Percentiles rank a stretch among this genome's conserved stretches.
These are phyloP conservation scores for Isaurus tuberculatus DNA, from an alignment of 92 coral and sea anemone genomes.

Conservation along the genomic window DNA sequence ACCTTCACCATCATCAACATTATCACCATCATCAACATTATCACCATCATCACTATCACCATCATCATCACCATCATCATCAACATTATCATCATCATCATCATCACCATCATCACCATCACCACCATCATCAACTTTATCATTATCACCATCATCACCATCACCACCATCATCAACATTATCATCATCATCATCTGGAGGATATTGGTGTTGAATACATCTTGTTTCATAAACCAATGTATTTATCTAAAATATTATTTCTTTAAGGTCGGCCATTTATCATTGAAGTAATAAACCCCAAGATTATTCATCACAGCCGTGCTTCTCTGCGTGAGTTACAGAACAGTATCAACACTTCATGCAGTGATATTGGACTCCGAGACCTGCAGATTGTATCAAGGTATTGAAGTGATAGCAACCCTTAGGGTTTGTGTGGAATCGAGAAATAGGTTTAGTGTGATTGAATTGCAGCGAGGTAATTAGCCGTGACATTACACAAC, in stretches of 20 bases:
- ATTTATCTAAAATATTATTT: neutral
- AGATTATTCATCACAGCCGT: slow-evolving; percentile 61
- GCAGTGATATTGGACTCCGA: slow-evolving; percentile 72
- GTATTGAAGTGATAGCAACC: slow-evolving; percentile 47
- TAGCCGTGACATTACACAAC: too few relatives aligned
- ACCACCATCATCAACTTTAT: too few relatives aligned
- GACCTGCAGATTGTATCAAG: slow-evolving; percentile 88
- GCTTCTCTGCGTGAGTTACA: slow-evolving; percentile 68
- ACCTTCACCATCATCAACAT: too few relatives aligned
- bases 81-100: too few relatives aligned
- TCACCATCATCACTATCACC: too few relatives aligned
- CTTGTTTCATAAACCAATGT: neutral
- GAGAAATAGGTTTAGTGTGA: neutral
- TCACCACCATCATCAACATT: too few relatives aligned
- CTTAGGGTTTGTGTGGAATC: neutral
- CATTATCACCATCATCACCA: too few relatives aligned
- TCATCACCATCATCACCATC: too few relatives aligned
- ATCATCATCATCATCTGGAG: too few relatives aligned
- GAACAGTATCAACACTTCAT: slow-evolving; percentile 76
- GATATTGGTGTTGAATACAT: neutral
- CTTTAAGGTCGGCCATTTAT: slow-evolving; percentile 94
- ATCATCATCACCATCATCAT: too few relatives aligned
- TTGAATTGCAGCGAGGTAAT: neutral
- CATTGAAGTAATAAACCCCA: slow-evolving; percentile 88
- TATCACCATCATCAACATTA: too few relatives aligned